Evolutionary conservation across 2,113 vertebrate species (phyloP).

Genomic region (Micronycteris hirsuta): DNA sequence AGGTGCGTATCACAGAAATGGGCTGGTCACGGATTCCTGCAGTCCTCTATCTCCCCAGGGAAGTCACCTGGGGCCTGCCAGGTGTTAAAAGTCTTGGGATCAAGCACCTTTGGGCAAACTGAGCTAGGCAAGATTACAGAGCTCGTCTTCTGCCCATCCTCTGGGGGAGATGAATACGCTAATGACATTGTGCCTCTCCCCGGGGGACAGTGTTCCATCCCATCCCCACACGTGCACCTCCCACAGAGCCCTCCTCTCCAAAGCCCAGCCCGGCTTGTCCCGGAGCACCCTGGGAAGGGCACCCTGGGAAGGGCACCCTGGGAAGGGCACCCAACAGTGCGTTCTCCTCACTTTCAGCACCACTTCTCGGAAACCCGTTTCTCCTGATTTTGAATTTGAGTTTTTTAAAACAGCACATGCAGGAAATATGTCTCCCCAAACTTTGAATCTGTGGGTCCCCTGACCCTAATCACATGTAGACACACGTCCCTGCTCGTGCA

Average conservation of each 20-base stretch:
- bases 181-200: neutral
- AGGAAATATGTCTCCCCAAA: neutral
- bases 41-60: neutral
- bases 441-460: neutral
- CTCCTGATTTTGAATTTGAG: neutral
- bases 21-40: neutral
- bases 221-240: fast-evolving
- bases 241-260: neutral
- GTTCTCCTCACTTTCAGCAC: neutral
- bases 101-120: neutral
- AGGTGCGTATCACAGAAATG: neutral
- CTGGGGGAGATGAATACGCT: neutral
- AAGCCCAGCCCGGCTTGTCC: neutral
- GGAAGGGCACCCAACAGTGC: neutral
- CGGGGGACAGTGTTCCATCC: no score
- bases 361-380: neutral
- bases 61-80: neutral
- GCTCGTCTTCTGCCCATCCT: no score
- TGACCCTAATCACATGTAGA: neutral
- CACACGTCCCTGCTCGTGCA: neutral
- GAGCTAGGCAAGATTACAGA: neutral
- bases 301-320: neutral
- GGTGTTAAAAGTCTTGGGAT: neutral
- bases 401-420: neutral
- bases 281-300: neutral